A percentile compares a stretch with the other conserved stretches of the same genome.
Conservation (phyloP, 2,888 invertebrate genomes). For the Plemyria rubiginata region DNA sequence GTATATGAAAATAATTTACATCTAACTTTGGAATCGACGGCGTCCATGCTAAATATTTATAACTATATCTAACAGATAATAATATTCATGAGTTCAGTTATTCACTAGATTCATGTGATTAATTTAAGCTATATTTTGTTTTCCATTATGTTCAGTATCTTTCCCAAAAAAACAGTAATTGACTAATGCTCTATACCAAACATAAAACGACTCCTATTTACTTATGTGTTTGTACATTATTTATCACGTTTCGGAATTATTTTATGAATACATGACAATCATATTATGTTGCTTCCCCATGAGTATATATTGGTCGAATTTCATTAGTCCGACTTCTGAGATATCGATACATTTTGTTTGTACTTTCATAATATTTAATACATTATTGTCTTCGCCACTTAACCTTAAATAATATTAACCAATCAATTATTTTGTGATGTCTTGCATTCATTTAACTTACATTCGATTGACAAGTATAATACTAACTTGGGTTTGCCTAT, state of each 20-base stretch:
- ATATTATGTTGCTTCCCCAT: background rate
- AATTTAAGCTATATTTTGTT: background rate
- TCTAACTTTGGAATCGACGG: constrained; percentile 38
- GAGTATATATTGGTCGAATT: background rate
- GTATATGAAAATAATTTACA: constrained; percentile 23
- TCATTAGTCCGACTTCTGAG: background rate
- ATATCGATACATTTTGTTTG: background rate
- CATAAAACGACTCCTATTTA: background rate
- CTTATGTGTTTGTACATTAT: constrained; percentile 18
- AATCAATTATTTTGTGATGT: constrained; percentile 14
- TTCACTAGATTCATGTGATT: constrained; percentile 1
- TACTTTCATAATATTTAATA: background rate
- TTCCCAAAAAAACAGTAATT: background rate
- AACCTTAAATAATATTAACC: constrained; percentile 2
- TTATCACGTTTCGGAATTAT: constrained; percentile 18
- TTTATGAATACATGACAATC: background rate
- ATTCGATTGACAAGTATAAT: constrained; percentile 2
- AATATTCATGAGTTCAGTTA: background rate
- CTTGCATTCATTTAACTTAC: constrained; percentile 17
- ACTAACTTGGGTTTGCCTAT: background rate
- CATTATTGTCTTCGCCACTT: constrained; percentile 8
- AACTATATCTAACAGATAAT: background rate
- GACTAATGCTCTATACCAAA: background rate
- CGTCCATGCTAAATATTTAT: constrained; percentile 3
- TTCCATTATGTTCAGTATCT: background rate